Conservation (phyloP, 2,113 vertebrate genomes). For the Pelodiscus sinensis region DNA sequence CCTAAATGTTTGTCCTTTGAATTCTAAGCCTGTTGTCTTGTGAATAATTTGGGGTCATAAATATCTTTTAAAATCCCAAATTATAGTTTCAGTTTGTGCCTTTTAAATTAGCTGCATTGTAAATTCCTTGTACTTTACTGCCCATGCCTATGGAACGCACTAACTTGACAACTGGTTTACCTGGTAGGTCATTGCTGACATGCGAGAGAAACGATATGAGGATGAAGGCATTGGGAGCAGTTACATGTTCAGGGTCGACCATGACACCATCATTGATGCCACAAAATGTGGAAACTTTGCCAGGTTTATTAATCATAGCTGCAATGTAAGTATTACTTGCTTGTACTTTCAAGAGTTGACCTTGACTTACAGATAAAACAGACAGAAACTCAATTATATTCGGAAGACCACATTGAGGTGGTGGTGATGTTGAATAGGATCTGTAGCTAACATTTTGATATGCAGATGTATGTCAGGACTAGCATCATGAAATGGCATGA, state of each 20-base stretch:
- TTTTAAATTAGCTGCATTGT: background rate
- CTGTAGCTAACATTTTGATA: background rate
- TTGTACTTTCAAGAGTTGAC: fast-evolving
- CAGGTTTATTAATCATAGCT: constrained; percentile 99
- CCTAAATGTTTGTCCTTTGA: background rate
- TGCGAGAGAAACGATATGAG: constrained; percentile 97
- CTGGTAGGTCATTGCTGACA: constrained; percentile 95
- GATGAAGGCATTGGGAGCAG: constrained; percentile 98
- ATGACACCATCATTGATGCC: constrained; percentile 98
- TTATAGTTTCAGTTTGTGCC: background rate
- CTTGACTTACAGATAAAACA: fast-evolving
- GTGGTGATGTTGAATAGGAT: background rate
- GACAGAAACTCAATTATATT: background rate
- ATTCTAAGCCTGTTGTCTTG: background rate
- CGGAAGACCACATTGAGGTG: background rate
- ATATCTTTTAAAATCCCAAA: background rate
- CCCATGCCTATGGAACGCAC: fast-evolving
- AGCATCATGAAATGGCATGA: background rate
- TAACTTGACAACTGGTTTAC: background rate
- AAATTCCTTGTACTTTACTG: background rate
- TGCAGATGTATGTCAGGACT: background rate
- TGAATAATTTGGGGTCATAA: fast-evolving
- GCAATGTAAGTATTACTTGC: constrained; percentile 87
- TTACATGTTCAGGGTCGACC: constrained; percentile 99
- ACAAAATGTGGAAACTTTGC: constrained; percentile 98